These are phyloP conservation scores for Halcyon leucocephala DNA, from an alignment of 2,797 vertebrate genomes.

Conservation along the genomic window DNA sequence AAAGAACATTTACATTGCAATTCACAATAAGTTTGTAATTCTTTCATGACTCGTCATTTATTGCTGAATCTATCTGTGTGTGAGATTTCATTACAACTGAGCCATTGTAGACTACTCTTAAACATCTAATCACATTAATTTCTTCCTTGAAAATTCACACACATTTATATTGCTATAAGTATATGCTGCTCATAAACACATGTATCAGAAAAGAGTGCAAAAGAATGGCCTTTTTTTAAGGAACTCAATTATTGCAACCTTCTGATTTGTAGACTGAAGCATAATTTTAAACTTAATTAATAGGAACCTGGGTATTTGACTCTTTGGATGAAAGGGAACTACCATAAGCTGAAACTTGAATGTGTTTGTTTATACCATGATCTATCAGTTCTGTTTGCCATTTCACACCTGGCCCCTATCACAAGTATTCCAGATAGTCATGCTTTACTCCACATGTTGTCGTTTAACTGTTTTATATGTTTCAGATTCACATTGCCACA, in stretches of 20 bases:
- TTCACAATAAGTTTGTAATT: not conserved
- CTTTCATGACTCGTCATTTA: not conserved
- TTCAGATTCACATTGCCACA: conserved; percentile 5
- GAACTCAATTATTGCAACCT: not conserved
- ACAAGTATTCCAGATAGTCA: not conserved
- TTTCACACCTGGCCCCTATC: not conserved
- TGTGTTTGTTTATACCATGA: not conserved
- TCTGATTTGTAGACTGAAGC: not conserved
- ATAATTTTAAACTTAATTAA: conserved; percentile 24
- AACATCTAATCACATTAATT: not conserved
- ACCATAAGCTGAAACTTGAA: not conserved
- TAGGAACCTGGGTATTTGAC: not conserved
- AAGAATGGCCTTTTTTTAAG: not conserved
- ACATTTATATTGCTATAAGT: not conserved
- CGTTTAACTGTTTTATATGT: not conserved
- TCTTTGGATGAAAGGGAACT: not conserved
- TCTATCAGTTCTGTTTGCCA: not conserved
- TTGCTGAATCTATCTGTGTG: not conserved
- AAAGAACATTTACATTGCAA: not conserved
- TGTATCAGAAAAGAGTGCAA: not conserved
- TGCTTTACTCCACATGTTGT: not conserved
- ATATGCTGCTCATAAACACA: not conserved
- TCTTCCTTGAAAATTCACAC: not conserved
- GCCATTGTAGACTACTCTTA: not conserved
- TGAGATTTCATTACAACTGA: not conserved